Base-by-base conservation (phyloP, 2,797 vertebrate species). In the Sardinella longiceps region DNA sequence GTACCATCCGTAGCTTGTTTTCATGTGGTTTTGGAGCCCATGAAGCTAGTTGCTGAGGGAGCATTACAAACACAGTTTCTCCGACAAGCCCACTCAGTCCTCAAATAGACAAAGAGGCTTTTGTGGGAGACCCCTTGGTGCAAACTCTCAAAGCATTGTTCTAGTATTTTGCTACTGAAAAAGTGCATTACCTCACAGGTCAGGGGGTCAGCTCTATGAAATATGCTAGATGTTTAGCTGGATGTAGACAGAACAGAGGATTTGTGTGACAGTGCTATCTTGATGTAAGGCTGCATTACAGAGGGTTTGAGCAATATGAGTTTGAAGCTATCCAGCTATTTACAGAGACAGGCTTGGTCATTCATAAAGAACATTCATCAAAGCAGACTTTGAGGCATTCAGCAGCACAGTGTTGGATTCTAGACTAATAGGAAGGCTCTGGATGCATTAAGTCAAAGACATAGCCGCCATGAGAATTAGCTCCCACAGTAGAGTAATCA, bases 141-240 rank as follows among this genome's bases (percentile, higher is more conserved):
- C 82, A 45, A 89, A 87, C 87, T 90, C 80, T 90, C 90, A 92
- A 89, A 91, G 92, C 90, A 90, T 94, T 94, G 92, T 95, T 94
- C 89, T 90, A 87, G 80, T 86, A 87, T 92, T 33, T 92, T 63
- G 87, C 93, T 92, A 92, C 85, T 63, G 86, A 87, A 85, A 86
- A 83, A 12, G 80, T 43, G 53, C 60, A 89, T 93, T 91, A 92
- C 91, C 90, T 92, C 91, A 90, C 89, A 89, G 90, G 90, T 89
- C 90, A 89, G 60, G 84, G 84, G 88, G 87, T 86, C 56, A 23
- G 6, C 80, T 84, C 56, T 43, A 58, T 28, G 37, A 11, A 1
- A 33, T 9, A 33, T 81, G 77, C 77, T 63, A 84, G 18, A 70
- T 11, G 63, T 18, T 33, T 70, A 5, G 28, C 63, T 33, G 63